These are phyloP conservation scores for Zelostemma sp. DNA, from an alignment of 1,140 invertebrate genomes.

Conservation along the genomic window DNA sequence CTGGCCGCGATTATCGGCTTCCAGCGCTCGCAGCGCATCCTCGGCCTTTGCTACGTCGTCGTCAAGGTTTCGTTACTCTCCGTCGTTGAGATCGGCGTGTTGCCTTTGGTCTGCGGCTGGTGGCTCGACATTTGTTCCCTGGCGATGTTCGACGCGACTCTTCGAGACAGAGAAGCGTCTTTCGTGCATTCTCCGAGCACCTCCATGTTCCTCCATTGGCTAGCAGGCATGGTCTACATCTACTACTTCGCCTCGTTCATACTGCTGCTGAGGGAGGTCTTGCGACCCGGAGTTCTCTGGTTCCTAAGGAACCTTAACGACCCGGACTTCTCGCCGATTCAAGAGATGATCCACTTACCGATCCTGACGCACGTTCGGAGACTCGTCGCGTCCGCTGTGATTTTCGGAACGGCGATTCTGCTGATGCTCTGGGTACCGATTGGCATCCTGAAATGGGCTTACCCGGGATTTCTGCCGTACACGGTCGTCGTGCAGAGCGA, in stretches of 20 bases:
- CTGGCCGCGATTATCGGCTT: conserved; percentile 82
- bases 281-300: conserved; percentile 96
- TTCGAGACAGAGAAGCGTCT: conserved; percentile 88
- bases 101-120: conserved; percentile 98
- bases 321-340: conserved; percentile 98
- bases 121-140: conserved; percentile 99
- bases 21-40: conserved; percentile 83
- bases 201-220: conserved; percentile 98
- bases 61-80: conserved; percentile 95
- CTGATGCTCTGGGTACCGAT: conserved; percentile 97
- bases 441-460: conserved; percentile 83
- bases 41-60: conserved; percentile 96
- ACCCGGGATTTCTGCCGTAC: conserved; percentile 94
- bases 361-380: conserved; percentile 91
- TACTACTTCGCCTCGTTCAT: conserved; percentile 99
- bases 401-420: conserved; percentile 96
- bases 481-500: conserved; percentile 87
- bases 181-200: conserved; percentile 93
- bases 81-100: conserved; percentile 95
- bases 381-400: conserved; percentile 91
- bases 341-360: conserved; percentile 98
- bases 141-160: conserved; percentile 92
- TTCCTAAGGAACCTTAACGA: conserved; percentile 98
- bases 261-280: conserved; percentile 90
- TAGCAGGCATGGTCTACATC: conserved; percentile 99